Evolutionary conservation across 2,113 vertebrate genomes (phyloP).

Genomic region (Catharus bicknelli): DNA sequence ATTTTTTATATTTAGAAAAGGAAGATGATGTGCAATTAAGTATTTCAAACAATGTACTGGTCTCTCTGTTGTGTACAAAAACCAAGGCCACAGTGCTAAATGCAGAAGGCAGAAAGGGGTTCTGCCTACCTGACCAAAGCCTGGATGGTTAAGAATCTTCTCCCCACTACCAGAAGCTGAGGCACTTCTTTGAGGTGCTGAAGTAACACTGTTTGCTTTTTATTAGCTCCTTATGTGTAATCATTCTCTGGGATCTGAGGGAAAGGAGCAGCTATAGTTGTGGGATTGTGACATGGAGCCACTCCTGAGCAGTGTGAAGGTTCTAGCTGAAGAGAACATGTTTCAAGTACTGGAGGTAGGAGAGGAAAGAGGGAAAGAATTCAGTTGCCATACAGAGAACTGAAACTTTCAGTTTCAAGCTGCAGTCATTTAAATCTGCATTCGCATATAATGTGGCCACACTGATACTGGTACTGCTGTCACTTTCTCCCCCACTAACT

Average conservation of each 20-base stretch:
- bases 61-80: neutral
- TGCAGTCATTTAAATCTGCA: neutral
- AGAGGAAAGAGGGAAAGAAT: neutral
- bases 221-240: neutral
- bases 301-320: fast-evolving
- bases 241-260: neutral
- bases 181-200: neutral
- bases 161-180: neutral
- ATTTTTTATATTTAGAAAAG: neutral
- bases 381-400: neutral
- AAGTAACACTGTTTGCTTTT: neutral
- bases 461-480: neutral
- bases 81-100: fast-evolving
- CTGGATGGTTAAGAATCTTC: neutral
- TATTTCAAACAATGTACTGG: neutral
- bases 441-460: neutral
- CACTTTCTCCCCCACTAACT: neutral
- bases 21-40: neutral
- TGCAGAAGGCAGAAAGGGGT: neutral
- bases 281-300: fast-evolving
- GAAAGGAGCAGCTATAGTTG: neutral
- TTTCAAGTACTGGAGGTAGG: neutral
- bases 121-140: neutral
- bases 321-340: neutral
- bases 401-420: neutral